Percentiles rank a stretch among this genome's conserved stretches.
Evolutionary conservation across 2,113 vertebrate species (phyloP).

Genomic region (Eira barbara): DNA sequence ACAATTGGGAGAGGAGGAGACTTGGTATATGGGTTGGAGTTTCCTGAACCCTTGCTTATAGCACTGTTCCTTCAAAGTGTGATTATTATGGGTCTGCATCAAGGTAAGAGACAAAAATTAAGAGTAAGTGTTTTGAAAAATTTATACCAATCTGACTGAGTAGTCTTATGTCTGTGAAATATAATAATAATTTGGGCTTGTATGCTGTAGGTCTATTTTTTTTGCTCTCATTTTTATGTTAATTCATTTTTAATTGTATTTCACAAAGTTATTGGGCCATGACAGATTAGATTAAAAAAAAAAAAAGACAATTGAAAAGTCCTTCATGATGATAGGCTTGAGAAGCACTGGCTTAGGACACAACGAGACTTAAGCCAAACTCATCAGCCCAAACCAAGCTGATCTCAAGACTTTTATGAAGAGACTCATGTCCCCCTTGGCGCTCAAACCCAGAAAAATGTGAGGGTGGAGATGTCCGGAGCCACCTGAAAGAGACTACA

Average conservation of each 20-base stretch:
- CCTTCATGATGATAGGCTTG: neutral
- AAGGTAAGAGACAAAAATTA: neutral
- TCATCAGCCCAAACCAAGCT: neutral
- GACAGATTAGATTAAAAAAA: neutral
- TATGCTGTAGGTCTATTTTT: neutral
- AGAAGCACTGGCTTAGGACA: neutral
- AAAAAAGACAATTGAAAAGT: neutral
- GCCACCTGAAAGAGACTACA: neutral
- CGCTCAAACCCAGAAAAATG: neutral
- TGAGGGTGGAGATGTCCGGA: neutral
- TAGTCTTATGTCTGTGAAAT: slow-evolving; percentile 10
- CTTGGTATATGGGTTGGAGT: neutral
- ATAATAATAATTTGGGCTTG: neutral
- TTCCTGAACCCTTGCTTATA: neutral
- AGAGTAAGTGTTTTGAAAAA: neutral
- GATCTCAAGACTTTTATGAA: neutral
- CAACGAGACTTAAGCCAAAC: neutral
- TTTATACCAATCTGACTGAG: neutral
- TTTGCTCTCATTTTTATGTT: slow-evolving; percentile 7
- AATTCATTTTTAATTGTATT: neutral
- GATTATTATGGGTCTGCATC: neutral
- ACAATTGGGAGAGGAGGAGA: neutral
- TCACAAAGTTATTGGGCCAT: neutral
- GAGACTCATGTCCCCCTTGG: neutral
- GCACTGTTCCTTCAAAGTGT: neutral